Base-by-base conservation (phyloP, 2,113 vertebrate species). In the Hydropotes inermis region DNA sequence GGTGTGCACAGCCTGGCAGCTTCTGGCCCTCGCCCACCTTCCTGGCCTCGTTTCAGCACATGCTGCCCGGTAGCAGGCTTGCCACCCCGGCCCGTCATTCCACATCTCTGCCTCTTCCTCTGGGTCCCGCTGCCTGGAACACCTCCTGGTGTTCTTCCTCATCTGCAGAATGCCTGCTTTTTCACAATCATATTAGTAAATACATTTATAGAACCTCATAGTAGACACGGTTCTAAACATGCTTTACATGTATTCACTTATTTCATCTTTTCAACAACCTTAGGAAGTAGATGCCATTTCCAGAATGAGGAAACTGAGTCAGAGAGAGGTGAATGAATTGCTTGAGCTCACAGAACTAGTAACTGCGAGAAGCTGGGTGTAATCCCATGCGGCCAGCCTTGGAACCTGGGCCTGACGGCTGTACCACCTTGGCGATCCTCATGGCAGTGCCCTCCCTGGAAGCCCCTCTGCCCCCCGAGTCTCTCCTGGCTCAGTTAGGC, bases 31-130 rank as follows among this genome's bases (percentile, higher is more conserved):
- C 23, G 8, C 16, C 15, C 10, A 7, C 43, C 81, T 78, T 50
- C 81, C 36, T 43, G 84, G 13, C 54, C 58, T 52, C 4, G 1
- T 36, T 19, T 50, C 28, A 47, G 19, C 58, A 25, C 6, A 15
- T 8, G 21, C 30, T 16, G 3, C 36, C 7, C 0, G 7, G 28
- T 3, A 58, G 50, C 14, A 2, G 27, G 50, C 33, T 0, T 2
- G 16, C 43, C 52, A 21, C 14, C 28, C 4, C 36, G 23, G 79
- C 33, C 47, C 9, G 0, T 2, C 30, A 6, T 10, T 27, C 25
- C 28, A 17, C 21, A 5, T 36, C 33, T 47, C 4, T 10, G 25
- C 33, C 54, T 87, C 9, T 30, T 67, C 33, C 19, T 50, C 13
- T 16, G 7, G 30, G 13, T 79, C 21, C 36, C 2, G 6, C 87